phyloP scores from a whole-genome alignment of 2,113 vertebrate genomes.

The Furnarius figulus region DNA sequence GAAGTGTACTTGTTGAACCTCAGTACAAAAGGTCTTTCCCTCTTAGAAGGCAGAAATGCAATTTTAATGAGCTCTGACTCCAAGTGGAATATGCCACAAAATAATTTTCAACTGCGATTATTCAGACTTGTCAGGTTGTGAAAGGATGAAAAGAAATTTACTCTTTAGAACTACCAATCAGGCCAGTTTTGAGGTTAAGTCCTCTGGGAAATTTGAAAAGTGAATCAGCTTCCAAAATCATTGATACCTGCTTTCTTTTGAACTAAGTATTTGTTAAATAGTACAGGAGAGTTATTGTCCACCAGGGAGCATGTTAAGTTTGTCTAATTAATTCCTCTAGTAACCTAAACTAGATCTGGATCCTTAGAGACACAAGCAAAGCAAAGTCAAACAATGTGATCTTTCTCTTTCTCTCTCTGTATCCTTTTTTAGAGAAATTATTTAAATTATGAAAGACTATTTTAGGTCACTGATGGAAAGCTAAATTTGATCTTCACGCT shows the following conservation, averaged over 20 bases:
- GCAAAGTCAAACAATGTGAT: constrained; percentile 21
- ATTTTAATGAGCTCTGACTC: not conserved
- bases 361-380: not conserved
- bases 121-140: not conserved
- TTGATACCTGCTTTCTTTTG: not conserved
- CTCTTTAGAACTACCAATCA: not conserved
- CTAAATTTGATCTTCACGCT: constrained; percentile 15
- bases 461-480: constrained; percentile 4
- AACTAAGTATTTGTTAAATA: not conserved
- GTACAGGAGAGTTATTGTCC: not conserved
- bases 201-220: constrained; percentile 24
- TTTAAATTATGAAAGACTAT: constrained; percentile 10
- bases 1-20: not conserved
- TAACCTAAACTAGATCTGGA: constrained; percentile 19
- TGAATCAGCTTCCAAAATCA: not conserved
- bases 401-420: not conserved
- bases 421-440: not conserved
- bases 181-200: not conserved
- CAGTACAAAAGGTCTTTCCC: not conserved
- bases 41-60: not conserved
- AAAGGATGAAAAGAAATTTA: not conserved
- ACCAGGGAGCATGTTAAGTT: not conserved
- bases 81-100: not conserved
- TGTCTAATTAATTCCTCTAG: constrained; percentile 50
- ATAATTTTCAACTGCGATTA: not conserved